A percentile compares a stretch with the other conserved stretches of the same genome.
These are phyloP conservation scores for Corvus moneduloides DNA, from an alignment of 2,113 vertebrate species.

Conservation along the genomic window DNA sequence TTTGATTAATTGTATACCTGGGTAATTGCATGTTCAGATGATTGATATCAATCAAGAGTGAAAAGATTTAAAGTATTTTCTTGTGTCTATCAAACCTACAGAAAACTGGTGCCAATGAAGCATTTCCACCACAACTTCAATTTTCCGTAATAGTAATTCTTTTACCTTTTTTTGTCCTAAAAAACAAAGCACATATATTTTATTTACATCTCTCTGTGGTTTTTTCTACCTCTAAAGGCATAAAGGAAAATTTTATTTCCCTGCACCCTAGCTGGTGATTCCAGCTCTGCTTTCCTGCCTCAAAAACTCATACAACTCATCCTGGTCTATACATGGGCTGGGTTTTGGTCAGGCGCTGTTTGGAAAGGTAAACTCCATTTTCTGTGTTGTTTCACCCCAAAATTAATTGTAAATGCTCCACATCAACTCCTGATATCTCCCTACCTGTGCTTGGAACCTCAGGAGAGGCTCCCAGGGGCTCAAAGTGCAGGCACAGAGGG, in stretches of 20 bases:
- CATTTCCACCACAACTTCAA: neutral
- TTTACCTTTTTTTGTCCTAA: neutral
- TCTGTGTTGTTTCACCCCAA: neutral
- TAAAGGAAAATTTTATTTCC: neutral
- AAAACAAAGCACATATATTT: neutral
- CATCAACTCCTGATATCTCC: too few species aligned
- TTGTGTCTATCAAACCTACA: neutral
- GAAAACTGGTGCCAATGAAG: neutral
- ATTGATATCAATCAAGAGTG: neutral
- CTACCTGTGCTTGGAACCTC: too few species aligned
- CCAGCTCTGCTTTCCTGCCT: neutral
- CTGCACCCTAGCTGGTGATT: neutral
- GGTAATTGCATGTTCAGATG: neutral
- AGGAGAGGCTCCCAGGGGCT: neutral
- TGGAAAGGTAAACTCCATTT: neutral
- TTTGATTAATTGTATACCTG: neutral
- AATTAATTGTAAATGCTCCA: neutral
- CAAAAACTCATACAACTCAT: neutral
- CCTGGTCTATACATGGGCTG: neutral
- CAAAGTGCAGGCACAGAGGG: accelerated
- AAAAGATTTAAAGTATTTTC: neutral
- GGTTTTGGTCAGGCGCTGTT: accelerated
- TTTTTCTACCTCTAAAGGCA: neutral
- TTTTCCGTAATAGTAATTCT: neutral
- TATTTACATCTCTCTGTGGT: neutral